These are phyloP conservation scores for Epinotia bilunana DNA, from an alignment of 2,888 invertebrate genomes.

Conservation along the genomic window DNA sequence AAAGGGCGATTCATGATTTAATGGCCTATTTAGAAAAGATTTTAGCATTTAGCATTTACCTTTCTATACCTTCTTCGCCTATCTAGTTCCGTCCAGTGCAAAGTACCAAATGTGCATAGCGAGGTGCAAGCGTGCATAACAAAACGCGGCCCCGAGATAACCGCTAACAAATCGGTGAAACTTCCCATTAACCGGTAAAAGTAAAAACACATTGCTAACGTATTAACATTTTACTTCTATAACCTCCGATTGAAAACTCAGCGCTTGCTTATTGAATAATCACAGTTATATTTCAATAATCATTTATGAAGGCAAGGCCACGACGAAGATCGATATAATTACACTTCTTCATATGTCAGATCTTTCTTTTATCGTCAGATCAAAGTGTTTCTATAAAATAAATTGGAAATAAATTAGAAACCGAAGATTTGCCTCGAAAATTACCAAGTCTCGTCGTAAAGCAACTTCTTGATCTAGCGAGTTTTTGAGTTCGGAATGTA, in stretches of 20 bases:
- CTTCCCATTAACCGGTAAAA: constrained; percentile 37
- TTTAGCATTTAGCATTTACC: not conserved
- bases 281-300: not conserved
- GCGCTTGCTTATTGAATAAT: not conserved
- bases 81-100: constrained; percentile 26
- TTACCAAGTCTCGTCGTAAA: not conserved
- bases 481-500: constrained; percentile 14
- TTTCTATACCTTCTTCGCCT: constrained; percentile 21
- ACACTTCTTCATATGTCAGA: not conserved
- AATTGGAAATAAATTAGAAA: not conserved
- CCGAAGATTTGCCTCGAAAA: not conserved
- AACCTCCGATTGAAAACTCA: not conserved
- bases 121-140: constrained; percentile 44
- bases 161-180: constrained; percentile 41
- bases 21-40: too few species aligned
- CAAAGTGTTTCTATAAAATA: not conserved
- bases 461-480: too few species aligned
- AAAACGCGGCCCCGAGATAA: constrained; percentile 41
- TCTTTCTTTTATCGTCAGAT: not conserved
- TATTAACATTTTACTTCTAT: constrained; percentile 26
- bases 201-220: constrained; percentile 35
- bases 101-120: constrained; percentile 43
- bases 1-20: too few species aligned
- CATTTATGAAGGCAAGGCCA: not conserved
- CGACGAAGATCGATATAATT: not conserved